Conservation (phyloP, 2,113 vertebrate genomes). For the Channa maculata region DNA sequence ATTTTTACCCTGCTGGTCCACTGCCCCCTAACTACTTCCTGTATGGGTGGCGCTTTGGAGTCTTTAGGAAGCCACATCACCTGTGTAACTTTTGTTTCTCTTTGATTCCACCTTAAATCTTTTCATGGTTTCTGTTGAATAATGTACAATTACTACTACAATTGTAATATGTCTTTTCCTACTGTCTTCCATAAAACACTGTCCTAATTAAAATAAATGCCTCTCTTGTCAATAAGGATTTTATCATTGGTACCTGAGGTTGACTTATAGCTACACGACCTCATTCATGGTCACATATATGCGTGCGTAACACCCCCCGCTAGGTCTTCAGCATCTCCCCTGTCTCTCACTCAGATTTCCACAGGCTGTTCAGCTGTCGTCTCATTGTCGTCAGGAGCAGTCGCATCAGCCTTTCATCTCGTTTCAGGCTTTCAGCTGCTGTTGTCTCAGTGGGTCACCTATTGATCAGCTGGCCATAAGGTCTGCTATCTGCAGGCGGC, state of each 20-base stretch:
- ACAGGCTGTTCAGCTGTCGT: slow-evolving; percentile 24
- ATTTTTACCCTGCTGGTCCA: too few species aligned
- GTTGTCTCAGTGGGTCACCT: slow-evolving; percentile 34
- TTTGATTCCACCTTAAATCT: too few species aligned
- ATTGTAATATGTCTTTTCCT: too few species aligned
- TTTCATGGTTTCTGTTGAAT: too few species aligned
- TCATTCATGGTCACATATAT: not conserved
- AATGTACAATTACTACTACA: too few species aligned
- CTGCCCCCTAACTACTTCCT: too few species aligned
- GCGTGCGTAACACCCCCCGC: not conserved
- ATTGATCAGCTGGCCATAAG: slow-evolving; percentile 41
- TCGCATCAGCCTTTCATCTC: slow-evolving; percentile 22
- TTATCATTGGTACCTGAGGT: not conserved
- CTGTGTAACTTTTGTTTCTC: too few species aligned
- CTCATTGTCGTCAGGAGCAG: slow-evolving; percentile 27
- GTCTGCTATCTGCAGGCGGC: slow-evolving; percentile 36
- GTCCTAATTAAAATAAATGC: too few species aligned
- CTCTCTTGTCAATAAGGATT: too few species aligned
- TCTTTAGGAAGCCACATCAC: too few species aligned
- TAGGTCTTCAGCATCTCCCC: not conserved
- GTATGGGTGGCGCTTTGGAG: too few species aligned
- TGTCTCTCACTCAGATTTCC: not conserved
- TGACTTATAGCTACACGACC: not conserved
- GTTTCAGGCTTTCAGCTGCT: slow-evolving; percentile 41
- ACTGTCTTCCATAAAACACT: too few species aligned